Evolutionary conservation across 1,140 invertebrate genomes (phyloP), one percentile per base, ranked within the genome.

Genomic region (Ceratosolen solmsi): DNA sequence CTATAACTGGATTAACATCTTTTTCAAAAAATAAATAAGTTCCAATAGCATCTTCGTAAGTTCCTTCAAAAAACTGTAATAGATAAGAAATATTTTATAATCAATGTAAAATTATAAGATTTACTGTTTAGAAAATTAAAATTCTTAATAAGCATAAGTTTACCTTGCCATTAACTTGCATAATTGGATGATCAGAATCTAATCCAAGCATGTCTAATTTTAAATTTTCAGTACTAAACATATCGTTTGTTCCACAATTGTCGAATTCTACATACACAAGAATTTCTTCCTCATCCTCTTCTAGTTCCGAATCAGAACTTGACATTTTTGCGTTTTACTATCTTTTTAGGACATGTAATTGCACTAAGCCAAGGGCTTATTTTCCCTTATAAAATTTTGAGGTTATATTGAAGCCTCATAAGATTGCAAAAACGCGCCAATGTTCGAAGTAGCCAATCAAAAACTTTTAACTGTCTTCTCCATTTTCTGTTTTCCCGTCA

Each of bases 161-260:
- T 87, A 93, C 92, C 70, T 89, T 92, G 20, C 92, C 93, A 88
- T 93, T 93, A 13, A 93, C 87, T 86, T 92, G 91, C 80, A 93
- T 92, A 84, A 93, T 89, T 3, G 93, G 93, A 84, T 91, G 89
- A n/a, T 92, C 91, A 8, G 89, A 91, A 70, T 93, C 93, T 72
- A 93, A 85, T 41, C 92, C 93, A 77, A 93, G 91, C 84, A 93
- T 89, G 36, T 91, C 90, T 30, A 91, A 84, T 84, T 90, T 87
- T 8, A 92, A 85, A 82, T 90, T 86, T 80, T 88, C 84, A 74
- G 87, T 88, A 54, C 79, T 83, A 65, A 91, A 89, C 8, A 85
- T 82, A 71, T 87, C 88, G 46, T 85, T 86, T 22, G 84, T 86
- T 8, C 85, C 84, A 49, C 84, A 87, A 51, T 88, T 89, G 68